Base-by-base conservation (phyloP, 2,797 vertebrate genomes). In the Gila robusta region DNA sequence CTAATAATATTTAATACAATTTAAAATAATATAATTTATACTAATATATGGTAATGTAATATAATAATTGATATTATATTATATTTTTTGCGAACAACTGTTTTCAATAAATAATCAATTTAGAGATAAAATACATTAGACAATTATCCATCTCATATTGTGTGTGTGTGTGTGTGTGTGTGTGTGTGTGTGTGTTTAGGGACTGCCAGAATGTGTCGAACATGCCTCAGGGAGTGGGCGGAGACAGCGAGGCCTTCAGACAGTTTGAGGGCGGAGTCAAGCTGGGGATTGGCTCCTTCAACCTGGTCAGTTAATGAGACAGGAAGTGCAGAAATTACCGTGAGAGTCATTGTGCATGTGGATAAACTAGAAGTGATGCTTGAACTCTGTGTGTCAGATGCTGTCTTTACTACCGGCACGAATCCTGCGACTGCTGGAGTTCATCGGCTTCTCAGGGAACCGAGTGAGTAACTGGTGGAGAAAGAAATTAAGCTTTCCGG, bases 371-470 rank as follows among this genome's bases (percentile, higher is more conserved):
- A 44, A 12, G 12, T 47, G 44, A 47, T 16, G 12, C 44, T 47
- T 47, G 47, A 47, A 16, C 47, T 47, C 44, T 52, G 44, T 52
- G 49, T 19, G 1, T 89, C 89, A 98, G 97, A 98, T 98, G 21
- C 85, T 99, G 91, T 99, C 98, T 47, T 96, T 99, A 86, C 95
- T 99, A 56, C 97, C 98, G 1, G 95, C 96, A 69, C 95, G 97
- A 91, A 96, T 99, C 91, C 89, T 99, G 71, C 93, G 97, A 74
- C 93, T 99, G 87, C 89, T 99, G 88, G 97, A 99, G 91, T 97
- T 98, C 49, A 97, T 98, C n/a, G 98, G 98, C 16, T 98, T 99
- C 94, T 98, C 98, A 92, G 98, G 98, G 89, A 98, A 98, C 93
- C 96, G 98, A 94, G 98, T 97, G 88, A 94, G 92, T 83, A 5